Evolutionary conservation across 2,113 vertebrate genomes (phyloP).

Genomic region (Aptenodytes patagonicus): DNA sequence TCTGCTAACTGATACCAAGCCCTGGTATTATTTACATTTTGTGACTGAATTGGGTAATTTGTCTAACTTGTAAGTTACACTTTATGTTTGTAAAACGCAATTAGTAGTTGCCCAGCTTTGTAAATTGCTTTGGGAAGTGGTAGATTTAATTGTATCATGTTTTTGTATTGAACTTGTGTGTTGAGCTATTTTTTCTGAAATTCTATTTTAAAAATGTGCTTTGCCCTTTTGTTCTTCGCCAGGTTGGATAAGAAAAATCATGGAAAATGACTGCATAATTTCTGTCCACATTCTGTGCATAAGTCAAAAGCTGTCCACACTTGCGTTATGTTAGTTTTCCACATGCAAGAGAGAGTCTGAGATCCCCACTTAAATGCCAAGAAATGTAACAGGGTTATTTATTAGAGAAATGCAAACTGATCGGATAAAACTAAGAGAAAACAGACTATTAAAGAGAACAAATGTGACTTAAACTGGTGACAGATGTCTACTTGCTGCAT

Average conservation of each 20-base stretch:
- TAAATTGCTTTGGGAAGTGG: neutral
- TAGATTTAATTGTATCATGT: neutral
- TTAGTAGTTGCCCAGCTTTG: neutral
- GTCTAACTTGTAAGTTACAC: neutral
- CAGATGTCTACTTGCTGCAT: neutral
- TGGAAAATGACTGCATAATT: neutral
- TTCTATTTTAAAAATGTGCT: neutral
- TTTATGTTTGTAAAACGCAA: neutral
- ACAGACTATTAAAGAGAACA: neutral
- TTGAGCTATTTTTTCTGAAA: neutral
- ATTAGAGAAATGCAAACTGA: neutral
- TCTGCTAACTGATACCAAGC: neutral
- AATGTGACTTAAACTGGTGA: neutral
- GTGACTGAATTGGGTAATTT: neutral
- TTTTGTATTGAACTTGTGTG: neutral
- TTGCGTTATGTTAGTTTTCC: neutral
- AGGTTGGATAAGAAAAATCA: neutral
- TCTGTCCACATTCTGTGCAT: neutral
- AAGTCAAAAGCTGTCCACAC: neutral
- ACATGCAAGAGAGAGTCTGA: neutral
- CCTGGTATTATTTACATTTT: neutral
- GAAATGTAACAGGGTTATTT: neutral
- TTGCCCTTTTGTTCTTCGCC: neutral
- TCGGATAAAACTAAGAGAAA: neutral
- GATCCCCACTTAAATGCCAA: neutral